phyloP scores from a whole-genome alignment of 2,797 vertebrate genomes.

The Falco concolor region DNA sequence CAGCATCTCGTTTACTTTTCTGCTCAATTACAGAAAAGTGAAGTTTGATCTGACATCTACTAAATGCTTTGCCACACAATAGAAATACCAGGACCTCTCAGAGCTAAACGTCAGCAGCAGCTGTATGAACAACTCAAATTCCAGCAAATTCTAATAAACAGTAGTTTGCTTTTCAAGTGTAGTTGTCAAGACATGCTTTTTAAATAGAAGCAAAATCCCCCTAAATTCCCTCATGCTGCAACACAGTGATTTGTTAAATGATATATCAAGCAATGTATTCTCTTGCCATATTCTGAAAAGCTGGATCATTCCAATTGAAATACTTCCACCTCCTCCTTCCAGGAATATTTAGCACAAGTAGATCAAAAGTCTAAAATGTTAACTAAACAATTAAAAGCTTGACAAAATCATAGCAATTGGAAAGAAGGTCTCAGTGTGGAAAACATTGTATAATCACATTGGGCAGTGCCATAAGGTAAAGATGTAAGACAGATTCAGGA shows the following conservation, averaged over 20 bases:
- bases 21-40: not conserved
- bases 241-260: not conserved
- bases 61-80: constrained; percentile 33
- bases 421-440: not conserved
- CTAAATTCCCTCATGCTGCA: not conserved
- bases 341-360: not conserved
- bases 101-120: not conserved
- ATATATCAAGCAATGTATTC: not conserved
- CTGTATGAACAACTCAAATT: not conserved
- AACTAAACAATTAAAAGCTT: not conserved
- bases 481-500: not conserved
- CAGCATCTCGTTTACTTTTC: constrained; percentile 10
- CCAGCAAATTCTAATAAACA: not conserved
- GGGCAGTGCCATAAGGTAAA: not conserved
- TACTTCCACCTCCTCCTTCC: not conserved
- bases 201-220: not conserved
- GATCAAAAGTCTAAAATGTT: not conserved
- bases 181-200: not conserved
- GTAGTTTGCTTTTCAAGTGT: not conserved
- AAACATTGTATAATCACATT: not conserved
- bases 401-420: not conserved
- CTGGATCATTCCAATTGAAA: not conserved
- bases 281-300: not conserved
- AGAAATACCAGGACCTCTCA: not conserved
- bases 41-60: constrained; percentile 43